phyloP scores from a whole-genome alignment of 2,113 vertebrate genomes.

The Cheirogaleus medius region DNA sequence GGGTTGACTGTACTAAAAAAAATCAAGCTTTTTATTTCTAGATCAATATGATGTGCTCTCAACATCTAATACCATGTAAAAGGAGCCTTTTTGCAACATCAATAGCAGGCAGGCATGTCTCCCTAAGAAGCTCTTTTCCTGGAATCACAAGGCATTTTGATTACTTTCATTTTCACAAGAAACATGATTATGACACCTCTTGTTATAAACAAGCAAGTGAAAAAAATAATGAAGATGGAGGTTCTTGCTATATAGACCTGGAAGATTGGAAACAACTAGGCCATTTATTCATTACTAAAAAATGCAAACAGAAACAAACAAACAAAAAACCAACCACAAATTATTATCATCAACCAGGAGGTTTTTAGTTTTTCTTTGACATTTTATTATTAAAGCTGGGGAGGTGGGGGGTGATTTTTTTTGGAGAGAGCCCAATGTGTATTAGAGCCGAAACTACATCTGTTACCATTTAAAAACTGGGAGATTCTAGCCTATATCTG shows the following conservation, averaged over 20 bases:
- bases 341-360: background rate
- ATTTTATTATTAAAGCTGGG: slow-evolving; percentile 69
- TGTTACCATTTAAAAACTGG: slow-evolving; percentile 64
- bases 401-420: background rate
- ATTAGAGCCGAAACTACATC: slow-evolving; percentile 74
- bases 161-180: slow-evolving; percentile 80
- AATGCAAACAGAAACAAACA: slow-evolving; percentile 20
- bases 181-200: slow-evolving; percentile 78
- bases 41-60: slow-evolving; percentile 88
- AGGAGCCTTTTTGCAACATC: slow-evolving; percentile 85
- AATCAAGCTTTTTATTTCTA: slow-evolving; percentile 82
- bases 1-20: slow-evolving; percentile 78
- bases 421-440: slow-evolving; percentile 71
- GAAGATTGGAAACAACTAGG: slow-evolving; percentile 28
- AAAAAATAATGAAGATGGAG: slow-evolving; percentile 58
- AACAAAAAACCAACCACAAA: background rate
- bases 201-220: slow-evolving; percentile 72
- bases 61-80: slow-evolving; percentile 82
- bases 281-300: slow-evolving; percentile 48
- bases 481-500: slow-evolving; percentile 64
- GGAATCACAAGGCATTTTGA: slow-evolving; percentile 81
- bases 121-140: slow-evolving; percentile 80
- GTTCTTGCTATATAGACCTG: slow-evolving; percentile 56
- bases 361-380: slow-evolving; percentile 52
- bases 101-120: slow-evolving; percentile 78